Evolutionary conservation across 92 coral and sea anemone genomes (phyloP).

Genomic region (Zoanthus sociatus): DNA sequence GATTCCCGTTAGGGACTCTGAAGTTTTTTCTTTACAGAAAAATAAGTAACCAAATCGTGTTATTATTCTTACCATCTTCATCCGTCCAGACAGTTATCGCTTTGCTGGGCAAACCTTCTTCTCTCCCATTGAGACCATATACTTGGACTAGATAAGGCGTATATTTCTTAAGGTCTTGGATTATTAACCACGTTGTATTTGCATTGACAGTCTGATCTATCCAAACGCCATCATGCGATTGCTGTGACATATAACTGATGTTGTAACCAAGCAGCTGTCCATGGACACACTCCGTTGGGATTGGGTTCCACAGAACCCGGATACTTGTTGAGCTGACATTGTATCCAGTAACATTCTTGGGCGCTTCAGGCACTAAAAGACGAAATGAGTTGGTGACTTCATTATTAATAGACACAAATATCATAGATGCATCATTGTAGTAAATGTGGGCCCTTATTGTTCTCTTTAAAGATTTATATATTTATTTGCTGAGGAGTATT

Average conservation of each 20-base stretch:
- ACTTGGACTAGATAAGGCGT: conserved; percentile 79
- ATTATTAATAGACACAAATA: no score
- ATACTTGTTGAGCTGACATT: conserved; percentile 83
- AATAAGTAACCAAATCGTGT: background rate
- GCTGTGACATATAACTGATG: conserved; percentile 56
- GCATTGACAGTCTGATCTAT: conserved; percentile 39
- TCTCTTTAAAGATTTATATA: no score
- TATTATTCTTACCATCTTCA: conserved; percentile 82
- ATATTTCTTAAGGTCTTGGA: conserved; percentile 68
- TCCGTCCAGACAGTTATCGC: conserved; percentile 66
- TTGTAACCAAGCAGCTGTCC: conserved; percentile 83
- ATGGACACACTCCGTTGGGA: conserved; percentile 62
- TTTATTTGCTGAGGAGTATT: no score
- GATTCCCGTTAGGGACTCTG: no score
- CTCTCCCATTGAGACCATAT: conserved; percentile 78
- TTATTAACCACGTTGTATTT: conserved; percentile 35
- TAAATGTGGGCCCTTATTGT: no score
- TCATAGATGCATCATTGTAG: no score
- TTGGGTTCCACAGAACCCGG: conserved; percentile 78
- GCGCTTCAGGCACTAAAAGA: conserved; percentile 55
- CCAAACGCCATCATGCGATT: conserved; percentile 42
- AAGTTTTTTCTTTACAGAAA: no score
- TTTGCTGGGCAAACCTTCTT: conserved; percentile 72
- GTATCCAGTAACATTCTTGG: conserved; percentile 61
- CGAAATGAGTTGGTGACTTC: background rate